These are phyloP conservation scores for Carterocephalus palaemon DNA, from an alignment of 2,888 invertebrate species.

Conservation along the genomic window DNA sequence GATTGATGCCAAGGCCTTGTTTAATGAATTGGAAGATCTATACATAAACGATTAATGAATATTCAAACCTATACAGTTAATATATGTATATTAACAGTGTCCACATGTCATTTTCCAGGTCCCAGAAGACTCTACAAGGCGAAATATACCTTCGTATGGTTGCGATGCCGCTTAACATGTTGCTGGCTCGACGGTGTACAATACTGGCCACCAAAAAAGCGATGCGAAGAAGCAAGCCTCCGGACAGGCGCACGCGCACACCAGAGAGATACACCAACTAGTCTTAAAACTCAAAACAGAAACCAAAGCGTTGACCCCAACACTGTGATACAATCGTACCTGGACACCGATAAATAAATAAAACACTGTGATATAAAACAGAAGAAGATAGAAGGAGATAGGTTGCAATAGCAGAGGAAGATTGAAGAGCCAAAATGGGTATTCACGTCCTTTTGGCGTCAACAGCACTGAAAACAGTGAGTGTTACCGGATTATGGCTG, in stretches of 20 bases:
- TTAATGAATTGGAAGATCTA: too few species aligned
- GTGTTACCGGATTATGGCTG: conserved; percentile 89
- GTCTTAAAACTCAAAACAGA: conserved; percentile 38
- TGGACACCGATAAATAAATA: conserved; percentile 20
- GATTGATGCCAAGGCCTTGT: too few species aligned
- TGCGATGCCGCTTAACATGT: conserved; percentile 65
- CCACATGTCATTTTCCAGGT: conserved; percentile 29
- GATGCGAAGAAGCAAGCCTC: conserved; percentile 66
- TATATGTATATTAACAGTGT: not conserved
- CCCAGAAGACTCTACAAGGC: conserved; percentile 25
- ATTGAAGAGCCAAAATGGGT: conserved; percentile 77
- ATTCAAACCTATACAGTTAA: too few species aligned
- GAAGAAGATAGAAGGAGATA: too few species aligned
- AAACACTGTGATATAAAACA: conserved; percentile 29
- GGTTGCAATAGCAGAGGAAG: too few species aligned
- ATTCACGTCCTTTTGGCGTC: conserved; percentile 86
- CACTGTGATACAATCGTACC: conserved; percentile 40
- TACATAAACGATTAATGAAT: too few species aligned
- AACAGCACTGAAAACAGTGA: conserved; percentile 88
- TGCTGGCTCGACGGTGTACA: conserved; percentile 45
- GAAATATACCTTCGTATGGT: conserved; percentile 29
- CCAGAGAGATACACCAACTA: conserved; percentile 36
- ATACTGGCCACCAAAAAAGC: conserved; percentile 42
- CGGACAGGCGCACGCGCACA: conserved; percentile 53
- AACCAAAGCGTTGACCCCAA: conserved; percentile 40